These are phyloP conservation scores for Punctoribates punctum DNA, from an alignment of 2,888 invertebrate species.

Conservation along the genomic window DNA sequence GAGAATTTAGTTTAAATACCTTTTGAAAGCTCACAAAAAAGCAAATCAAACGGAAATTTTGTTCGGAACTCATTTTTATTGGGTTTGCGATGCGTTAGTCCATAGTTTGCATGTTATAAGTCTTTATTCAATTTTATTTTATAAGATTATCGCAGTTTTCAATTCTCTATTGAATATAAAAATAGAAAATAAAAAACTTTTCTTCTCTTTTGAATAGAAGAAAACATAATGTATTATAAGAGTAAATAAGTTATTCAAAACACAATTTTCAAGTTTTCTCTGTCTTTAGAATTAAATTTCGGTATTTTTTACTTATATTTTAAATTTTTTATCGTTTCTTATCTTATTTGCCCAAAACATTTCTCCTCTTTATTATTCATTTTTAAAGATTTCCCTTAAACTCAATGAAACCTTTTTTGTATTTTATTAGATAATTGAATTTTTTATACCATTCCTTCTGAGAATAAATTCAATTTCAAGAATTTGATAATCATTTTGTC, in stretches of 20 bases:
- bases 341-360: slow-evolving; percentile 6
- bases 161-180: slow-evolving; percentile 28
- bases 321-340: background rate
- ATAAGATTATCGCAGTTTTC: slow-evolving; percentile 32
- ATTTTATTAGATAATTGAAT: slow-evolving; percentile 15
- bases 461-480: background rate
- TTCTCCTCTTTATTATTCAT: background rate
- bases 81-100: background rate
- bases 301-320: background rate
- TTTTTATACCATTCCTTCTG: background rate
- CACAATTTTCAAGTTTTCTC: background rate
- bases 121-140: slow-evolving; percentile 34
- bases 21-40: slow-evolving; percentile 11
- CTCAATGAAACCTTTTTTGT: background rate
- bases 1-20: background rate
- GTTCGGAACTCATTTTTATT: slow-evolving; percentile 19
- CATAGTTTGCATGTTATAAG: slow-evolving; percentile 23
- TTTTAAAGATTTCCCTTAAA: background rate
- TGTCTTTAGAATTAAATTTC: background rate
- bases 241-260: slow-evolving; percentile 20
- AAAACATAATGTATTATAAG: slow-evolving; percentile 2
- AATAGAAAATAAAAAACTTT: slow-evolving; percentile 1
- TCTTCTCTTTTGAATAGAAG: background rate
- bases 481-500: background rate
- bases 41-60: slow-evolving; percentile 37